Conservation (phyloP, 2,113 vertebrate species). For the Lucifuga dentata region DNA sequence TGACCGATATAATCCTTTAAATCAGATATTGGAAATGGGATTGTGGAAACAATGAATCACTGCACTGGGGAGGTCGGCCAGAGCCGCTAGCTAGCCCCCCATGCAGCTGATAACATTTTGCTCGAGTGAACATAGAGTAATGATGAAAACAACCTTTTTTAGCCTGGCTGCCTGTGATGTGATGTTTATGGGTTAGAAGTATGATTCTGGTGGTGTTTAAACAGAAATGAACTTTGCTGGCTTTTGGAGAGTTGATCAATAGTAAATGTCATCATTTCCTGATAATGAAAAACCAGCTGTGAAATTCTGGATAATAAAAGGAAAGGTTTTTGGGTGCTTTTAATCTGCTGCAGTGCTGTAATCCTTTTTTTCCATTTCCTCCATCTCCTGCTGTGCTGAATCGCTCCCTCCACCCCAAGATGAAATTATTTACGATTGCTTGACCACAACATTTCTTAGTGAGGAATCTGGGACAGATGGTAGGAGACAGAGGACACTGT, state of each 20-base stretch:
- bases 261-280: neutral
- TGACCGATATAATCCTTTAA: conserved; percentile 73
- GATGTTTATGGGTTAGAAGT: neutral
- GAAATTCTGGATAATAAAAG: conserved; percentile 11
- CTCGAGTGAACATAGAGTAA: neutral
- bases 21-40: conserved; percentile 67
- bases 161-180: neutral
- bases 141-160: neutral
- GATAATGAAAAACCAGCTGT: neutral
- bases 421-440: conserved; percentile 80
- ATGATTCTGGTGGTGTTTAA: too few relatives aligned
- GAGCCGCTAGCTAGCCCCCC: too few relatives aligned
- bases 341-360: neutral
- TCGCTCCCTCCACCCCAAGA: conserved; percentile 67
- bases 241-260: neutral
- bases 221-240: neutral
- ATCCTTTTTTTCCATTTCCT: conserved; percentile 8
- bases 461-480: conserved; percentile 81
- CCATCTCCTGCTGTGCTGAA: conserved; percentile 35
- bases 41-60: conserved; percentile 34
- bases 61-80: conserved; percentile 23
- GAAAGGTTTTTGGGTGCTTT: conserved; percentile 33
- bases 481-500: conserved; percentile 45
- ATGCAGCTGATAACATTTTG: neutral
- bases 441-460: conserved; percentile 70